These are phyloP conservation scores for Poecile atricapillus DNA, from an alignment of 2,113 vertebrate species.

Conservation along the genomic window DNA sequence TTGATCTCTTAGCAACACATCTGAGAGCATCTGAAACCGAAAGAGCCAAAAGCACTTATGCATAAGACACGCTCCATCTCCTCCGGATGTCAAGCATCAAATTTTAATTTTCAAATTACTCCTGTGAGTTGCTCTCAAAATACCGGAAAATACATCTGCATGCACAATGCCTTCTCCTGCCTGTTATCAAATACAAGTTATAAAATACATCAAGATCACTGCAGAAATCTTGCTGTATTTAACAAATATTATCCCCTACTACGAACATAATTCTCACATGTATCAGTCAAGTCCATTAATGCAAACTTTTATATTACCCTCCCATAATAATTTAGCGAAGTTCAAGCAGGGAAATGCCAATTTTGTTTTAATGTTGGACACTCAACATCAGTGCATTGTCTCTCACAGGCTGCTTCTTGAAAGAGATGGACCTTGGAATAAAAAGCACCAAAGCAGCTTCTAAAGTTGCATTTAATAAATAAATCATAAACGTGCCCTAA, in stretches of 20 bases:
- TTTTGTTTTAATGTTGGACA: fast-evolving
- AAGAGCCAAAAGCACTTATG: neutral
- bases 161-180: neutral
- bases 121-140: neutral
- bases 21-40: neutral
- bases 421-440: fast-evolving
- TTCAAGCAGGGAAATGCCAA: fast-evolving
- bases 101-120: neutral
- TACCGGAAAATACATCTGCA: neutral
- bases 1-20: neutral
- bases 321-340: fast-evolving
- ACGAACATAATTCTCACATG: fast-evolving
- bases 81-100: neutral
- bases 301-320: fast-evolving
- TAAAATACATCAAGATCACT: neutral
- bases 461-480: neutral
- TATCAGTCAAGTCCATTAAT: neutral
- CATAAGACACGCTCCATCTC: neutral
- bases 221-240: neutral
- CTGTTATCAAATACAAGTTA: neutral
- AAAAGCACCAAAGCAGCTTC: neutral
- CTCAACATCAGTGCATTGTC: fast-evolving
- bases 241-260: neutral
- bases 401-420: neutral
- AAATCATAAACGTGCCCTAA: fast-evolving